Conservation (phyloP, 2,113 vertebrate species). For the Vulpes ferrilata region DNA sequence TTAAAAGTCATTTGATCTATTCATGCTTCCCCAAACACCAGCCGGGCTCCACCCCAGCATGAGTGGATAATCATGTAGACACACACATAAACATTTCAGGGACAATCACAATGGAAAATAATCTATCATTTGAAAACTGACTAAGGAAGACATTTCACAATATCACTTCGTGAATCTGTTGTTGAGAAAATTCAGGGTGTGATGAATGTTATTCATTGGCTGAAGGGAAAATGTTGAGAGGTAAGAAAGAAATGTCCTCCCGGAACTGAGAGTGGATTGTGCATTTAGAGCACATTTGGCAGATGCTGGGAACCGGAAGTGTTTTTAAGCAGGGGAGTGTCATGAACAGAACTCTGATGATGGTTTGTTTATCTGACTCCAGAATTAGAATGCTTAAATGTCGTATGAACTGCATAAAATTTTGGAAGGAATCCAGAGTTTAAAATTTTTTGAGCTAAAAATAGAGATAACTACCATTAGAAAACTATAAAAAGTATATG, state of each 20-base stretch:
- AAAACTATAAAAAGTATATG: not conserved
- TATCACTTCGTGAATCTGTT: not conserved
- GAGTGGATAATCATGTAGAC: conserved; percentile 42
- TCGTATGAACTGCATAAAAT: conserved; percentile 54
- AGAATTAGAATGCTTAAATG: conserved; percentile 63
- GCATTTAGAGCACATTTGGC: not conserved
- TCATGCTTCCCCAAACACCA: conserved; percentile 28
- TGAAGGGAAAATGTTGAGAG: conserved; percentile 36
- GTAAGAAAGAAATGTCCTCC: conserved; percentile 23
- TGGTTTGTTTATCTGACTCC: conserved; percentile 21
- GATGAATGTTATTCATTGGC: conserved; percentile 38
- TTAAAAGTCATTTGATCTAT: conserved; percentile 58
- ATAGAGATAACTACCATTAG: not conserved
- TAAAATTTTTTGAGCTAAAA: conserved; percentile 63
- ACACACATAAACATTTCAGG: conserved; percentile 57
- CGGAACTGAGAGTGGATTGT: not conserved
- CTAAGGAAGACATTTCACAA: conserved; percentile 72
- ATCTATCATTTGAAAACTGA: conserved; percentile 69
- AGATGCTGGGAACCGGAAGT: not conserved
- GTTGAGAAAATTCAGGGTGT: conserved; percentile 54
- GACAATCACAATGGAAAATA: conserved; percentile 64
- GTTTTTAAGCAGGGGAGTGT: not conserved
- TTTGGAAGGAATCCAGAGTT: conserved; percentile 55
- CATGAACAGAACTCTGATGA: not conserved
- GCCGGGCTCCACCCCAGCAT: not conserved